Evolutionary conservation across 2,888 invertebrate genomes (phyloP).

Genomic region (Ophioninae sp.): DNA sequence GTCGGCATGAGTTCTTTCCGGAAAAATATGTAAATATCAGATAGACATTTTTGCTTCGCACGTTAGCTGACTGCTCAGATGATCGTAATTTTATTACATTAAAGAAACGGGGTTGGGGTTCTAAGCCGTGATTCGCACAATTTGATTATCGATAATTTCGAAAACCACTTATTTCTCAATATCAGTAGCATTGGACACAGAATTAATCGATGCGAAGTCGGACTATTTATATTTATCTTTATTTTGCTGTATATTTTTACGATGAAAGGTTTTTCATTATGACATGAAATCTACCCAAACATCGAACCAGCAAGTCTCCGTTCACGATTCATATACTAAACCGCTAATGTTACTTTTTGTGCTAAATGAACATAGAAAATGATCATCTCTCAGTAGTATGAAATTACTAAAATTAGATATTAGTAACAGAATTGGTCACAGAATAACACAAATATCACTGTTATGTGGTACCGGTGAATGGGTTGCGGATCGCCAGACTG

Average conservation of each 20-base stretch:
- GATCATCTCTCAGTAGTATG: not conserved
- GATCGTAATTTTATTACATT: slow-evolving; percentile 55
- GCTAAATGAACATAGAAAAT: not conserved
- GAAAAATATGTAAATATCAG: slow-evolving; percentile 16
- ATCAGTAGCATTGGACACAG: slow-evolving; percentile 5
- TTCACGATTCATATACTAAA: slow-evolving; percentile 2
- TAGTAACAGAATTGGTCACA: not conserved
- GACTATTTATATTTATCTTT: slow-evolving; percentile 21
- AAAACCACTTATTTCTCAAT: slow-evolving; percentile 11
- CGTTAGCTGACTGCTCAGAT: slow-evolving; percentile 30
- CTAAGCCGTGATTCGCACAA: slow-evolving; percentile 64
- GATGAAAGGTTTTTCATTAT: slow-evolving; percentile 3
- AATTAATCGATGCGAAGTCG: slow-evolving; percentile 17
- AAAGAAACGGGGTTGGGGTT: slow-evolving; percentile 70
- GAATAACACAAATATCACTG: not conserved
- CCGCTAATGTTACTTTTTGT: not conserved
- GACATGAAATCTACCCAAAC: slow-evolving; percentile 15
- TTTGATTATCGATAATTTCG: slow-evolving; percentile 57
- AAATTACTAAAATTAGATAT: not conserved
- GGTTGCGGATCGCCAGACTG: too few species aligned
- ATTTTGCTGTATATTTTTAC: slow-evolving; percentile 8
- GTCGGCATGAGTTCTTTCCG: not conserved
- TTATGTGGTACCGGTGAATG: not conserved
- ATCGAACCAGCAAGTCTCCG: slow-evolving; percentile 49
- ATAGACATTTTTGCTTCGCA: slow-evolving; percentile 13